phyloP scores from a whole-genome alignment of 2,113 vertebrate species.

The Dendropsophus ebraccatus region DNA sequence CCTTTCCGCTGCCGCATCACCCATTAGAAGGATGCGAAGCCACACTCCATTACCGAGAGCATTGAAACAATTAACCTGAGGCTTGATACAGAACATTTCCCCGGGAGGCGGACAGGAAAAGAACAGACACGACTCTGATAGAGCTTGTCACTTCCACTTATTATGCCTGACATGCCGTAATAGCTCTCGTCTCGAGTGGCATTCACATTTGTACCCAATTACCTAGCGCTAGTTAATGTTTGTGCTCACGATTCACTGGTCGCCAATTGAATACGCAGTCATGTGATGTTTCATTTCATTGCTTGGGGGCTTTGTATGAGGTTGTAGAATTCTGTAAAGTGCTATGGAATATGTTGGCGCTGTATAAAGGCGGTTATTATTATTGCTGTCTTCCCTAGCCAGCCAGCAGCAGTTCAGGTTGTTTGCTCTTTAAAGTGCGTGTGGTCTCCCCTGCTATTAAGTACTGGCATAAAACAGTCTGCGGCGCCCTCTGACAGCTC shows the following conservation, averaged over 20 bases:
- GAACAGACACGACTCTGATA: background rate
- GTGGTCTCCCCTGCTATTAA: slow-evolving; percentile 23
- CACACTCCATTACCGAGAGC: background rate
- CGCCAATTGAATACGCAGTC: background rate
- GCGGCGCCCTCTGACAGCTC: background rate
- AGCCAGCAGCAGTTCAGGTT: background rate
- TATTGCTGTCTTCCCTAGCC: background rate
- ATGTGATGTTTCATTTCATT: background rate
- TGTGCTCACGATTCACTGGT: background rate
- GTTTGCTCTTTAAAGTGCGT: slow-evolving; percentile 3
- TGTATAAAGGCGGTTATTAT: background rate
- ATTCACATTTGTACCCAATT: slow-evolving; percentile 3
- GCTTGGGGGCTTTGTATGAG: background rate
- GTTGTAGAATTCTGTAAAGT: background rate
- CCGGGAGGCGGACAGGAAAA: background rate
- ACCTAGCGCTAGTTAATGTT: background rate
- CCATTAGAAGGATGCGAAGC: background rate
- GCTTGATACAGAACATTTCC: background rate
- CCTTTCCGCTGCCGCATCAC: background rate
- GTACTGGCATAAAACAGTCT: slow-evolving; percentile 17
- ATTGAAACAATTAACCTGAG: background rate
- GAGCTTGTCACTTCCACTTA: slow-evolving; percentile 1
- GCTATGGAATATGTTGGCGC: background rate
- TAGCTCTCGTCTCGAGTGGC: background rate
- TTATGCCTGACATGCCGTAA: background rate